phyloP scores from a whole-genome alignment of 2,888 invertebrate genomes.

The Ernsta delagoae region DNA sequence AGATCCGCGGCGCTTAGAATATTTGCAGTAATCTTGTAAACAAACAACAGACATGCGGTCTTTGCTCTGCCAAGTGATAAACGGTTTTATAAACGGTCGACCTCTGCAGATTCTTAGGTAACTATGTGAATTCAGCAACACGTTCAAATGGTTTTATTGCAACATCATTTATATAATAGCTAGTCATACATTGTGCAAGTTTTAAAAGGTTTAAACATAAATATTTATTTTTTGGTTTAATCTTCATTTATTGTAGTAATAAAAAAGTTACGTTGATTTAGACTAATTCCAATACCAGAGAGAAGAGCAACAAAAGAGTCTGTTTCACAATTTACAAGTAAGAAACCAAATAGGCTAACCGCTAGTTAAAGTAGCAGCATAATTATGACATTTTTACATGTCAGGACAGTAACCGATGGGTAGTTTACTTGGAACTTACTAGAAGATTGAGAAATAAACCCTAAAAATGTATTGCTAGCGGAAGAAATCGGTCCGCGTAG shows the following conservation, averaged over 20 bases:
- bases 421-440: too few relatives aligned
- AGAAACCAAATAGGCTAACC: too few relatives aligned
- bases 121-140: slow-evolving; percentile 9
- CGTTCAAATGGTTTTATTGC: background rate
- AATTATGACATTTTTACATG: too few relatives aligned
- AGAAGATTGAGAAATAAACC: too few relatives aligned
- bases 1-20: slow-evolving; percentile 14
- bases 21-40: slow-evolving; percentile 29
- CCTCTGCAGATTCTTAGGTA: slow-evolving; percentile 12
- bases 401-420: too few relatives aligned
- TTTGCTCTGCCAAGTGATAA: slow-evolving; percentile 22
- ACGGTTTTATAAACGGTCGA: slow-evolving; percentile 20
- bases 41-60: slow-evolving; percentile 28
- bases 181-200: slow-evolving; percentile 6
- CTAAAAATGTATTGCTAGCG: background rate
- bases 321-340: too few relatives aligned
- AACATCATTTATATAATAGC: background rate
- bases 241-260: background rate
- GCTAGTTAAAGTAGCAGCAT: too few relatives aligned
- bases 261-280: too few relatives aligned
- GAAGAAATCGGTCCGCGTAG: background rate
- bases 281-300: too few relatives aligned
- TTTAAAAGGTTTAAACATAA: background rate
- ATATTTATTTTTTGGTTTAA: background rate
- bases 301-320: background rate